These are phyloP conservation scores for Drosophila neoperkinsi DNA, from an alignment of 2,888 invertebrate genomes.

Conservation along the genomic window DNA sequence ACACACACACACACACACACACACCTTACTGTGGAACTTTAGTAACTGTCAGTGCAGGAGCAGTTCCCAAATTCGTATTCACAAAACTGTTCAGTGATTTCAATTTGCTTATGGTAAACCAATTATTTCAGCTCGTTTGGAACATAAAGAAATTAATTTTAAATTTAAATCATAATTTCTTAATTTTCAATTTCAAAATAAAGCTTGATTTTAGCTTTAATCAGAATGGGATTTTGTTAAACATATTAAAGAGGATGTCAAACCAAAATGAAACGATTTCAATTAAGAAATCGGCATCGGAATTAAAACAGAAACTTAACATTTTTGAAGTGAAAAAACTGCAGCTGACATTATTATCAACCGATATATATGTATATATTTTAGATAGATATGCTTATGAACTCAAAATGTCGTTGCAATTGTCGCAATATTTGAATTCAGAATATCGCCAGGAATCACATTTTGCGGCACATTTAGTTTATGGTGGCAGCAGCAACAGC, in stretches of 20 bases:
- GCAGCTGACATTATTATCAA: neutral
- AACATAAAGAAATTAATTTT: too few species aligned
- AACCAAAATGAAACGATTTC: neutral
- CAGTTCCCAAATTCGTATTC: neutral
- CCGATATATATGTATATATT: neutral
- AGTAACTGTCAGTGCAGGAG: neutral
- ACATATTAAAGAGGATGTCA: neutral
- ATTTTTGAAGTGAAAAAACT: neutral
- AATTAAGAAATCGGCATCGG: neutral
- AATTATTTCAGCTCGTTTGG: neutral
- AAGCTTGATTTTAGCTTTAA: neutral
- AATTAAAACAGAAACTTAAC: neutral
- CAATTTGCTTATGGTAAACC: neutral
- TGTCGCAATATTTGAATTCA: neutral
- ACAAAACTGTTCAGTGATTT: neutral
- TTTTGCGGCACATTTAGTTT: neutral
- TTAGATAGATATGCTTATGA: neutral
- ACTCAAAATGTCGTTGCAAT: neutral
- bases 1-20: neutral
- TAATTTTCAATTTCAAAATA: neutral
- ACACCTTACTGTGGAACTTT: neutral
- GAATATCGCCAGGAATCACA: neutral
- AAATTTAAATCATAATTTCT: neutral
- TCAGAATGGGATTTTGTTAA: neutral
- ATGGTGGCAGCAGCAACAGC: neutral